A percentile compares a stretch with the other conserved stretches of the same genome.
phyloP scores from a whole-genome alignment of 2,888 invertebrate genomes.

The Lapara coniferarum region DNA sequence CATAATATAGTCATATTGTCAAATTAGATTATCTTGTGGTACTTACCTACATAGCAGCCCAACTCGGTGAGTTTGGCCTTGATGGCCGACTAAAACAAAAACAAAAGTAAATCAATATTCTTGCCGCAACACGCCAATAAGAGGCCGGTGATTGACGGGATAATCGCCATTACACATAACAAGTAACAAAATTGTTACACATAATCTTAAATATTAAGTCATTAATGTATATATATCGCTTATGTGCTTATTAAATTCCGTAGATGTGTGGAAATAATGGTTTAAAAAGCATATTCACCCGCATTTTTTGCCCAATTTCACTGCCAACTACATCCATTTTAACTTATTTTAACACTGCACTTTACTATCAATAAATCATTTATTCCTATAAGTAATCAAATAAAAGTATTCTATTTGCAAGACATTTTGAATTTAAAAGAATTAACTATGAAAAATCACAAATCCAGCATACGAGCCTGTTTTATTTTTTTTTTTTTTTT shows the following conservation, averaged over 20 bases:
- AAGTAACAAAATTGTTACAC: neutral
- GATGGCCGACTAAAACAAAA: constrained; percentile 91
- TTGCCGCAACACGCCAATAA: neutral
- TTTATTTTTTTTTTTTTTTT: constrained; percentile 17
- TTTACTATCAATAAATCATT: constrained; percentile 19
- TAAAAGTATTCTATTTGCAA: constrained; percentile 25
- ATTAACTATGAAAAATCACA: neutral
- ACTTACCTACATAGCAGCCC: constrained; percentile 95
- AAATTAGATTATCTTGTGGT: neutral
- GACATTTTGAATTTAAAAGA: neutral
- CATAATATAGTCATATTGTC: neutral
- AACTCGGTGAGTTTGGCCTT: constrained; percentile 97
- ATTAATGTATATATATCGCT: neutral
- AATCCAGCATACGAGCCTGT: neutral
- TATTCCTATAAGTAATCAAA: constrained; percentile 7
- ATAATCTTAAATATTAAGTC: too few species aligned
- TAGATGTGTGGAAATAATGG: neutral
- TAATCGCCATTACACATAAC: neutral
- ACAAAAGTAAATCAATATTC: constrained; percentile 34
- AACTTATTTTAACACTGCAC: constrained; percentile 31
- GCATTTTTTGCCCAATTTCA: constrained; percentile 94
- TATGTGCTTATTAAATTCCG: neutral
- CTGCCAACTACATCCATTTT: constrained; percentile 91
- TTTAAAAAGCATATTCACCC: constrained; percentile 82
- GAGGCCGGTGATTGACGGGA: neutral